phyloP scores from a whole-genome alignment of 1,140 invertebrate species.

The Callitettix versicolor region DNA sequence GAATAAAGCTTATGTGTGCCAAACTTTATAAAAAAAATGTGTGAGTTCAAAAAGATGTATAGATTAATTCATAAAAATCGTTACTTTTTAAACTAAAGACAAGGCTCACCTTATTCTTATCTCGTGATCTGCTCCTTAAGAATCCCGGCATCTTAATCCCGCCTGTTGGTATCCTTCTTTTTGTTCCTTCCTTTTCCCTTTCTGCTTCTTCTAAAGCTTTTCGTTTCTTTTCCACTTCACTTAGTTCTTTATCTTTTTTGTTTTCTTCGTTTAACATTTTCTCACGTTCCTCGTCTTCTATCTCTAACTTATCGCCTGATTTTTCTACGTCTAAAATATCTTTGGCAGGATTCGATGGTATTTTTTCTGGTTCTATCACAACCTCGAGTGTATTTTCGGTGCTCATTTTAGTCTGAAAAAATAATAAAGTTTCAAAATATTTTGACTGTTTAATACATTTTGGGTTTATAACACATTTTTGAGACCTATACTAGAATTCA shows the following conservation, averaged over 20 bases:
- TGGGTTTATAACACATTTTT: too few relatives aligned
- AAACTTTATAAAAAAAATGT: too few relatives aligned
- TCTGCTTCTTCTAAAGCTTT: slow-evolving; percentile 49
- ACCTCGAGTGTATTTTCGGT: too few relatives aligned
- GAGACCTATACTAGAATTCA: too few relatives aligned
- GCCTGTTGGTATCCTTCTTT: slow-evolving; percentile 65
- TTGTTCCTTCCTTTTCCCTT: slow-evolving; percentile 53
- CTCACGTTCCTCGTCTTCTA: slow-evolving; percentile 56
- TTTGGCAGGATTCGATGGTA: neutral
- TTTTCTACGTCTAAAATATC: slow-evolving; percentile 31
- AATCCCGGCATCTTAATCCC: slow-evolving; percentile 73
- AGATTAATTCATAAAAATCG: too few relatives aligned
- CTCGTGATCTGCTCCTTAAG: slow-evolving; percentile 48
- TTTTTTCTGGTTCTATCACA: too few relatives aligned
- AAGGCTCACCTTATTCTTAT: slow-evolving; percentile 50
- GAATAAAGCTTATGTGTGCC: too few relatives aligned
- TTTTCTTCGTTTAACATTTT: slow-evolving; percentile 56
- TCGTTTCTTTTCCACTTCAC: slow-evolving; percentile 40
- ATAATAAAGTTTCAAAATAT: too few relatives aligned
- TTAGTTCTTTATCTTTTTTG: slow-evolving; percentile 39
- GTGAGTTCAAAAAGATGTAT: too few relatives aligned
- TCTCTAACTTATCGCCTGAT: slow-evolving; percentile 57
- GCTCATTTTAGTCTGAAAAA: too few relatives aligned
- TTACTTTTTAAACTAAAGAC: too few relatives aligned
- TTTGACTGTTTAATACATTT: too few relatives aligned